These are phyloP conservation scores for Gisinianus flammeolus DNA, from an alignment of 2,888 invertebrate genomes.

Conservation along the genomic window DNA sequence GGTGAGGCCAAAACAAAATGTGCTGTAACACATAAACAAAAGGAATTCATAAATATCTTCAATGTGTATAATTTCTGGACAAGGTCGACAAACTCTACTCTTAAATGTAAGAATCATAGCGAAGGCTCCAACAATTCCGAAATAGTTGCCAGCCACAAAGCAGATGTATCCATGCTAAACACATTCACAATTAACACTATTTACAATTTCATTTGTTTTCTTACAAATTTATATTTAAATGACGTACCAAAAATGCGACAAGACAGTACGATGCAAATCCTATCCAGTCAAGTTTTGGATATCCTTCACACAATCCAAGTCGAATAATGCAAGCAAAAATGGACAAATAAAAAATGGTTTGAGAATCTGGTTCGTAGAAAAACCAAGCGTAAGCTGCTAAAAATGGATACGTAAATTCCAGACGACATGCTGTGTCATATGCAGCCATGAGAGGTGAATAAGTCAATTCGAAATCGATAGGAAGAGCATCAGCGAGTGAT, in stretches of 20 bases:
- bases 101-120: neutral
- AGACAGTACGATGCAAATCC: neutral
- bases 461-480: neutral
- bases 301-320: neutral
- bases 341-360: neutral
- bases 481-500: neutral
- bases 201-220: too few relatives aligned
- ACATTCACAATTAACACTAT: too few relatives aligned
- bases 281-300: neutral
- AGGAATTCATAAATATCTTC: too few relatives aligned
- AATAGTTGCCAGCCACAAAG: neutral
- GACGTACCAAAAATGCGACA: neutral
- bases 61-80: too few relatives aligned
- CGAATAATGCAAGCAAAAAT: neutral
- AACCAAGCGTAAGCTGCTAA: neutral
- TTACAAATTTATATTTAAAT: too few relatives aligned
- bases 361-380: neutral
- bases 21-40: too few relatives aligned
- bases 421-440: neutral
- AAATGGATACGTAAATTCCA: constrained; percentile 4
- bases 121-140: neutral
- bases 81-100: neutral
- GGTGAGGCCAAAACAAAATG: too few relatives aligned
- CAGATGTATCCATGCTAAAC: constrained; percentile 1
- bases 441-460: neutral